Evolutionary conservation across 2,888 invertebrate genomes (phyloP).

Genomic region (Stomorhina lunata): DNA sequence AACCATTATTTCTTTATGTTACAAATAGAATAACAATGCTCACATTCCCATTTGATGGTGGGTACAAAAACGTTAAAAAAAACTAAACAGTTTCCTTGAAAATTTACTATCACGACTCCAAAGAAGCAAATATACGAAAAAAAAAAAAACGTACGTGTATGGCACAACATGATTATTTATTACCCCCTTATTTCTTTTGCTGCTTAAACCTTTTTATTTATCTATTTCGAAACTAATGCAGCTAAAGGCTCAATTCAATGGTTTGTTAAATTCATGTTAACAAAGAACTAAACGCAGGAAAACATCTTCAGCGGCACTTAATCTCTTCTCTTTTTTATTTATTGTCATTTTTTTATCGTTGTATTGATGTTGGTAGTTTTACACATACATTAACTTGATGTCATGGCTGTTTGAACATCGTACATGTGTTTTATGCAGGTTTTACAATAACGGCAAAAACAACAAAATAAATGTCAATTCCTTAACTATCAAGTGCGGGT

Average conservation of each 20-base stretch:
- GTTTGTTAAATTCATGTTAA: conserved; percentile 8
- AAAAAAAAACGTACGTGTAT: not conserved
- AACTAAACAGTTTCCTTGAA: not conserved
- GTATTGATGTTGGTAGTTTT: conserved; percentile 16
- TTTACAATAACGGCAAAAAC: too few species aligned
- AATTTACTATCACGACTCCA: not conserved
- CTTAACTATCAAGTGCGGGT: not conserved
- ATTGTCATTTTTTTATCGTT: not conserved
- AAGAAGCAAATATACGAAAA: not conserved
- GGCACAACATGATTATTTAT: not conserved
- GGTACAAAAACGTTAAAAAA: too few species aligned
- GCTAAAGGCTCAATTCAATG: not conserved
- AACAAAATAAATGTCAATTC: too few species aligned
- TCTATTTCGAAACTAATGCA: not conserved
- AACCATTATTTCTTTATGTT: too few species aligned
- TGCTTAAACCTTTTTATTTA: not conserved
- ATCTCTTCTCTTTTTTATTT: not conserved
- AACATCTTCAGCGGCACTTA: not conserved
- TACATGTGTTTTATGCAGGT: not conserved
- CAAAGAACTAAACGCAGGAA: not conserved
- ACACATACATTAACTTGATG: conserved; percentile 38
- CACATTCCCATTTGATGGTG: too few species aligned
- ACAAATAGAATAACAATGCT: too few species aligned
- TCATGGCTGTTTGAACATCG: conserved; percentile 32
- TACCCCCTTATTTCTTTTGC: not conserved